These are phyloP conservation scores for Spilogale gracilis DNA, from an alignment of 2,113 vertebrate species.

Conservation along the genomic window DNA sequence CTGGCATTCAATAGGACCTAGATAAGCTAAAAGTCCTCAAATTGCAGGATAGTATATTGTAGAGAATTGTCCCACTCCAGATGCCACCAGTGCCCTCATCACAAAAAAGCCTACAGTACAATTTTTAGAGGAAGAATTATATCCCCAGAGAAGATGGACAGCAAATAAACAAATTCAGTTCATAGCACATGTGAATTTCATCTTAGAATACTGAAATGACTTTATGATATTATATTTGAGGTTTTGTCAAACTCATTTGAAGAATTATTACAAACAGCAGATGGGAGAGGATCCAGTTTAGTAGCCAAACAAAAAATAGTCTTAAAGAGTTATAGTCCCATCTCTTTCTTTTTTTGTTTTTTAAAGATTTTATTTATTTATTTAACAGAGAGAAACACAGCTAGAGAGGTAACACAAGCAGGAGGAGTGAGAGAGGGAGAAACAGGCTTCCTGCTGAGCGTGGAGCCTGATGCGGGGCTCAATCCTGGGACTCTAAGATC, in stretches of 20 bases:
- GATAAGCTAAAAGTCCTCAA: background rate
- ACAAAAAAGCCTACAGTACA: conserved; percentile 2
- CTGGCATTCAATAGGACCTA: background rate
- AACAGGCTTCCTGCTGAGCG: too few relatives aligned
- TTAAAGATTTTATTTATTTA: too few relatives aligned
- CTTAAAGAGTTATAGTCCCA: background rate
- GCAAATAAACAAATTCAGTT: background rate
- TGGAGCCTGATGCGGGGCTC: too few relatives aligned
- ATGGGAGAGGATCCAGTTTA: background rate
- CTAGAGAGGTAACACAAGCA: too few relatives aligned
- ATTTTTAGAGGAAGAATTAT: background rate
- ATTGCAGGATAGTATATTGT: background rate
- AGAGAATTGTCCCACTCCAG: background rate
- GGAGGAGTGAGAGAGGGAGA: too few relatives aligned
- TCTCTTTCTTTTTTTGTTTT: background rate
- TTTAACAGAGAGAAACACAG: too few relatives aligned
- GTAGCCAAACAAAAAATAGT: conserved; percentile 40
- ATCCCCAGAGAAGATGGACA: background rate
- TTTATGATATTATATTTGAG: background rate
- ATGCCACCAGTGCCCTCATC: background rate
- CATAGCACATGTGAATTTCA: background rate
- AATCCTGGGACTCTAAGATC: too few relatives aligned
- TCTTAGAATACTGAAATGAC: background rate
- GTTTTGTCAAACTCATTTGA: background rate
- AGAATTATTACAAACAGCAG: conserved; percentile 26